Evolutionary conservation across 1,140 invertebrate genomes (phyloP), one percentile per base, ranked within the genome.

Genomic region (Tetranychus urticae): DNA sequence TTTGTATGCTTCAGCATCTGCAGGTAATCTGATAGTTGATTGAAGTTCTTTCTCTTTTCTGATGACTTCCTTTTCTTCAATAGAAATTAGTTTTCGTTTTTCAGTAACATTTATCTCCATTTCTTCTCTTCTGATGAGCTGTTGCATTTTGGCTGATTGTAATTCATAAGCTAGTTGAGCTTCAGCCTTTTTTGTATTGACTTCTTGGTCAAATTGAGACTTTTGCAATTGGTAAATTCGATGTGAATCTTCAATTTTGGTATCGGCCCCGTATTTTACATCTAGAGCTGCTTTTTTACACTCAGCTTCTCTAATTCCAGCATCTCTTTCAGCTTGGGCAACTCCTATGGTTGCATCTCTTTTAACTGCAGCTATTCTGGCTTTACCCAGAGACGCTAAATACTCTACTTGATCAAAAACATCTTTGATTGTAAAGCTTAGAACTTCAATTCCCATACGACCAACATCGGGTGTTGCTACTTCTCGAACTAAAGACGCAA

Each of bases 341-440:
- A 96, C 91, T 34, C 91, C 91, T 65, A 97, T 96, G 58, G 89
- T 78, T 4, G 91, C 91, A 73, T 97, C 91, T 61, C 90, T 77
- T 72, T 97, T 94, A 0, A 97, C 91, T 74, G 97, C 89, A 2
- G 91, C 91, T 1, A 91, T 97, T 67, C 91, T 78, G 5, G 89
- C 89, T 86, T 91, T 88, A 65, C 91, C 92, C 61, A 97, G 75
- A 59, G 89, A 86, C 80, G 86, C 87, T 50, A 97, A 72, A 70
- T 97, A 96, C 12, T 90, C 90, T 88, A 93, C 88, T 73, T 97
- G 91, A 74, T 97, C 93, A 65, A 89, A 77, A 65, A 97, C 89
- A 75, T 97, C 92, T 76, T 96, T 97, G 14, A 97, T 77, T 2
- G 92, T 97, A 72, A 97, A 97, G 2, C 90, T 96, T 7, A 97